A percentile compares a stretch with the other conserved stretches of the same genome.
Conservation (phyloP, 2,797 vertebrate genomes). For the Spinus olivaceus region DNA sequence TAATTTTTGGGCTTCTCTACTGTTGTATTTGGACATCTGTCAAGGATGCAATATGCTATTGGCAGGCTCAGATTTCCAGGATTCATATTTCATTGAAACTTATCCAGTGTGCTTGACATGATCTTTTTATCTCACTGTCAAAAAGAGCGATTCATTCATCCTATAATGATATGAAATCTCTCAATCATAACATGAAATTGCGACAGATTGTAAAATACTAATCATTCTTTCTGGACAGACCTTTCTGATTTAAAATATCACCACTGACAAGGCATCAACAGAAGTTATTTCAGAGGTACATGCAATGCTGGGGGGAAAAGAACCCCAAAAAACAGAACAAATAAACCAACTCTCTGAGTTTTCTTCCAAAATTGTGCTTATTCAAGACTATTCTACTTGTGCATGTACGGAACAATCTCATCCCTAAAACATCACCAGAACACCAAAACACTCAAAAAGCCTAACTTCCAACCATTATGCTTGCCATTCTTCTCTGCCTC, state of each 20-base stretch:
- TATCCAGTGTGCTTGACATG: neutral
- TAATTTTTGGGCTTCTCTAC: neutral
- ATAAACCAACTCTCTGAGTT: neutral
- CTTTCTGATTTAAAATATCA: neutral
- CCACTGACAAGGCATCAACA: neutral
- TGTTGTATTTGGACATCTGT: neutral
- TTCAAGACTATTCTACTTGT: neutral
- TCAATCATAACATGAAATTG: neutral
- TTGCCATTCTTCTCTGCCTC: neutral
- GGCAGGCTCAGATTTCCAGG: neutral
- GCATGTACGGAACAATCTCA: neutral
- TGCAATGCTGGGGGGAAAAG: neutral
- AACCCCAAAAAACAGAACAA: rapidly evolving
- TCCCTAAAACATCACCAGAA: neutral
- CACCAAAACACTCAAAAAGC: neutral
- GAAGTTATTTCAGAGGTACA: neutral
- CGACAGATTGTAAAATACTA: neutral
- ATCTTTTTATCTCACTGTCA: neutral
- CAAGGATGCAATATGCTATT: neutral
- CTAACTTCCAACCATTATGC: neutral
- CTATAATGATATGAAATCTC: neutral
- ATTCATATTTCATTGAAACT: neutral
- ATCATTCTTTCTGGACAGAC: neutral
- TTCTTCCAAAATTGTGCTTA: neutral
- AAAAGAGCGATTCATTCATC: neutral